Conservation (phyloP, 2,113 vertebrate species). For the Phylloscopus trochilus region DNA sequence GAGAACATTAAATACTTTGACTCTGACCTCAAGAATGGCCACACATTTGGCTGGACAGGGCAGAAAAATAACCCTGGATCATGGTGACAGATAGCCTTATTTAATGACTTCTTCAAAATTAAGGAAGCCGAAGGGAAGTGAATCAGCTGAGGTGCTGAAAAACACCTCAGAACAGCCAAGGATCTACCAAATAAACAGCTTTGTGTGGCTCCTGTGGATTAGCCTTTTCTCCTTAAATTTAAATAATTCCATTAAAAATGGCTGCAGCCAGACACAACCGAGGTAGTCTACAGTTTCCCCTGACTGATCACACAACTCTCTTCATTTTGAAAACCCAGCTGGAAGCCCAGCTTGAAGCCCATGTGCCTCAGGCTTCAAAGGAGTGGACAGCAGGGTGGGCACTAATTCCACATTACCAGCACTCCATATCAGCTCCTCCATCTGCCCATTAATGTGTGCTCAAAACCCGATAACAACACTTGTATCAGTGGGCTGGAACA, state of each 20-base stretch:
- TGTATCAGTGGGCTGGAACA: background rate
- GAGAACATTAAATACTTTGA: background rate
- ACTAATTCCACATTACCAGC: background rate
- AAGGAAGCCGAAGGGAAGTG: background rate
- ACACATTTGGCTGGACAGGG: background rate
- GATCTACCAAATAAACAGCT: background rate
- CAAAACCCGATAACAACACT: background rate
- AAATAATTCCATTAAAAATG: background rate
- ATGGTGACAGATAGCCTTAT: background rate
- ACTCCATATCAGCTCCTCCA: background rate
- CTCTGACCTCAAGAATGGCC: background rate
- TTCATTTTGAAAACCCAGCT: background rate
- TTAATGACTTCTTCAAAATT: background rate
- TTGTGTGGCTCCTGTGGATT: background rate
- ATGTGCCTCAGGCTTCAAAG: background rate
- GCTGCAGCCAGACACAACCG: background rate
- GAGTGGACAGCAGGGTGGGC: background rate
- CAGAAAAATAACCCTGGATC: background rate
- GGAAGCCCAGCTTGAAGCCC: background rate
- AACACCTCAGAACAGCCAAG: background rate
- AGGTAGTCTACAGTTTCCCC: background rate
- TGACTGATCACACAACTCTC: background rate
- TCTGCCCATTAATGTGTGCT: background rate
- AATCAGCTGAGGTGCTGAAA: background rate
- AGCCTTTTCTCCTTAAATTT: conserved; percentile 14